These are phyloP conservation scores for Aphelinus atriplicis DNA, from an alignment of 1,140 invertebrate genomes.

Conservation along the genomic window DNA sequence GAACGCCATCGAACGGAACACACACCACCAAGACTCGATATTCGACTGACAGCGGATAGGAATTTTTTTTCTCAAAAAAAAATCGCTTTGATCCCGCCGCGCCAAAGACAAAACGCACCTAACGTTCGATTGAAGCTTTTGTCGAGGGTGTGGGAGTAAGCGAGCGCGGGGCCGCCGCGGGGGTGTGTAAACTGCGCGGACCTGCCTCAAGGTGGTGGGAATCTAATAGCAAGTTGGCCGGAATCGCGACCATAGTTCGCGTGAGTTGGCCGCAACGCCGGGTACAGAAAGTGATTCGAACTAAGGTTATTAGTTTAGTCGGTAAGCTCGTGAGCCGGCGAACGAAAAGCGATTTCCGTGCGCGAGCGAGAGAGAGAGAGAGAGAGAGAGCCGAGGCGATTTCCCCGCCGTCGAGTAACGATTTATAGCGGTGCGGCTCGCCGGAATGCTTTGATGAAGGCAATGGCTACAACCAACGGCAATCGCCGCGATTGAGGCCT, in stretches of 20 bases:
- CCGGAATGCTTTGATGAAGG: constrained; percentile 29
- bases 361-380: background rate
- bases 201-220: background rate
- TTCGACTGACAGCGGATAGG: too few relatives aligned
- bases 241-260: constrained; percentile 37
- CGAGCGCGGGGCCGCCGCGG: too few relatives aligned
- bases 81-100: too few relatives aligned
- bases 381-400: background rate
- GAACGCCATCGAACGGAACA: too few relatives aligned
- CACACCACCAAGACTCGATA: too few relatives aligned
- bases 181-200: too few relatives aligned
- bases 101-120: too few relatives aligned
- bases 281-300: constrained; percentile 38
- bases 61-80: too few relatives aligned
- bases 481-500: constrained; percentile 31
- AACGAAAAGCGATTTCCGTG: constrained; percentile 17
- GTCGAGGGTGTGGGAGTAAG: too few relatives aligned
- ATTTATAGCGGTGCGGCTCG: constrained; percentile 27
- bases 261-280: constrained; percentile 9
- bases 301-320: constrained; percentile 40
- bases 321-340: constrained; percentile 5
- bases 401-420: constrained; percentile 8
- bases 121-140: too few relatives aligned
- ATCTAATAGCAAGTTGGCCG: constrained; percentile 15
- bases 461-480: constrained; percentile 12